Percentiles rank a stretch among this genome's conserved stretches.
phyloP scores from a whole-genome alignment of 2,888 invertebrate genomes.

The Andrena marginata region DNA sequence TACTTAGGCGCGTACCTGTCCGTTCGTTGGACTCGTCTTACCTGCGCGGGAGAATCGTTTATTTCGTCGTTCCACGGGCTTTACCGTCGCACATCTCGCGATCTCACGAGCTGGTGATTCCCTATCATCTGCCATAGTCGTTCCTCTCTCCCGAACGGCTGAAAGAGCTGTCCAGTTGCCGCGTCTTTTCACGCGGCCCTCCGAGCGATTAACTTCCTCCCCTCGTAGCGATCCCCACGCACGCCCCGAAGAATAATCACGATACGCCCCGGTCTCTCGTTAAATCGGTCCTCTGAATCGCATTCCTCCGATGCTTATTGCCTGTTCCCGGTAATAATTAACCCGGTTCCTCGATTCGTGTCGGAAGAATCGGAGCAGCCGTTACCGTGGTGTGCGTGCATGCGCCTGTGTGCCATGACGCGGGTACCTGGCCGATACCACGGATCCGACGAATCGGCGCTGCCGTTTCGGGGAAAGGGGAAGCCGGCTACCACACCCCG shows the following conservation, averaged over 20 bases:
- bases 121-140: too few relatives aligned
- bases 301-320: constrained; percentile 79
- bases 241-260: constrained; percentile 60
- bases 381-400: constrained; percentile 37
- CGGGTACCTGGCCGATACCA: constrained; percentile 48
- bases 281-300: constrained; percentile 72
- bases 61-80: constrained; percentile 30
- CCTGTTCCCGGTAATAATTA: constrained; percentile 61
- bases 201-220: constrained; percentile 2
- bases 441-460: constrained; percentile 51
- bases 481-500: constrained; percentile 65
- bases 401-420: not conserved
- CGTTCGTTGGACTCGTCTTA: constrained; percentile 30
- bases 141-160: too few relatives aligned
- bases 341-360: constrained; percentile 77
- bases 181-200: not conserved
- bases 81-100: too few relatives aligned
- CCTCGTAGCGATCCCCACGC: constrained; percentile 48
- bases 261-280: constrained; percentile 77
- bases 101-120: too few relatives aligned
- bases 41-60: constrained; percentile 39
- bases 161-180: too few relatives aligned
- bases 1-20: constrained; percentile 56
- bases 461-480: constrained; percentile 68
- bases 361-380: constrained; percentile 55